Evolutionary conservation across 2,113 vertebrate genomes (phyloP).

Genomic region (Pipra filicauda): DNA sequence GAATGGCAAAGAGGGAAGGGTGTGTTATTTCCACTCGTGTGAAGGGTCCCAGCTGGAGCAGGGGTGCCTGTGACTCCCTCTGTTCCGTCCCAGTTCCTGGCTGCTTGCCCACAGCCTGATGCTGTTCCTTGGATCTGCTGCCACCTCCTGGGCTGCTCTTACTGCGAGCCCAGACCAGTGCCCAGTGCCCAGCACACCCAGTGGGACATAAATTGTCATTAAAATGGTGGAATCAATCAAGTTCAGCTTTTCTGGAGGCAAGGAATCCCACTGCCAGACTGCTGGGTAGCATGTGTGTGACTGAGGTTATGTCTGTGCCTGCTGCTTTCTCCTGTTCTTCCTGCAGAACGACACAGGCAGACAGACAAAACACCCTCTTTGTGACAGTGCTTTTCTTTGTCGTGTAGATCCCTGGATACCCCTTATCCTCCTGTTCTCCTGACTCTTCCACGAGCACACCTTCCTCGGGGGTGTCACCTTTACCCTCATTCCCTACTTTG

Average conservation of each 20-base stretch:
- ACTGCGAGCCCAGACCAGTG: background rate
- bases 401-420: constrained; percentile 81
- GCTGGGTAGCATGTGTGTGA: background rate
- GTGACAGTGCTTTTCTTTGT: background rate
- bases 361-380: background rate
- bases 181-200: no score
- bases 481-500: constrained; percentile 29
- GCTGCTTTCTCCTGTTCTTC: background rate
- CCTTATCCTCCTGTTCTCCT: constrained; percentile 75
- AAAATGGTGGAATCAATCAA: background rate
- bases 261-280: background rate
- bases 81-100: background rate
- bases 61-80: accelerated
- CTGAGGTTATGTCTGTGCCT: background rate
- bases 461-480: constrained; percentile 74
- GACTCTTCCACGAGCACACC: constrained; percentile 81
- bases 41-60: background rate
- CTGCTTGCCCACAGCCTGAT: background rate
- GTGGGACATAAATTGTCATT: background rate
- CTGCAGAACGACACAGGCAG: background rate
- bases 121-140: constrained; percentile 52
- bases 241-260: background rate
- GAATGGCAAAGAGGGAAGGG: background rate
- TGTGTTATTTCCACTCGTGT: background rate
- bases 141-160: constrained; percentile 56